Base-by-base conservation (phyloP, 2,113 vertebrate species). In the Thamnaconus septentrionalis region DNA sequence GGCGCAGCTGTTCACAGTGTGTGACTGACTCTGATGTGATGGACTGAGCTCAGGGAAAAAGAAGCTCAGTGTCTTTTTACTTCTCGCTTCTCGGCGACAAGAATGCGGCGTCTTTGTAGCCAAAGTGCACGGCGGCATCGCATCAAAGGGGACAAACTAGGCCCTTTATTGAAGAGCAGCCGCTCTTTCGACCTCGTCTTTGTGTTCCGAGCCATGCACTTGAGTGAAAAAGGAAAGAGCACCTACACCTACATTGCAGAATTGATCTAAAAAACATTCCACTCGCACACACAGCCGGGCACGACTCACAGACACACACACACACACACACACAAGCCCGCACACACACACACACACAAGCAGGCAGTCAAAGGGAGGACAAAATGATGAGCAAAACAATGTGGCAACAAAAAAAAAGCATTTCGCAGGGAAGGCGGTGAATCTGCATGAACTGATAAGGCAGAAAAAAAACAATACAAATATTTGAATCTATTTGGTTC, bases 81-180 rank as follows among this genome's bases (percentile, higher is more conserved):
- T 31, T 75, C 77, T 78, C 66, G 81, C 69, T 81, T 84, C 73
- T 75, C 66, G 51, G 77, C 69, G 82, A 80, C 75, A 77, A 76
- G 71, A 79, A 79, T 3, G 10, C 68, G 4, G 47, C 58, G 71
- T 71, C 82, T 85, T 86, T 86, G 80, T 85, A 84, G 85, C 82
- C 76, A 59, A 80, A 85, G 84, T 85, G 85, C 83, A 83, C 56
- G 71, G 80, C 77, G 65, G 82, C 79, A 71, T 65, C 77, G 87
- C 84, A 86, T 87, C 87, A 89, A 89, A 89, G 84, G 77, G 85
- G 79, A 82, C 85, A 86, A 84, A 87, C 87, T 82, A 76, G 82
- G 63, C 82, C 85, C 84, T 83, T 87, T 85, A 86, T 86, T 85
- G 87, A 86, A 86, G 87, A 82, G 84, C 65, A 76, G 79, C 68